Conservation (phyloP, 1,140 invertebrate genomes). For the Mactra quadrangularis region DNA sequence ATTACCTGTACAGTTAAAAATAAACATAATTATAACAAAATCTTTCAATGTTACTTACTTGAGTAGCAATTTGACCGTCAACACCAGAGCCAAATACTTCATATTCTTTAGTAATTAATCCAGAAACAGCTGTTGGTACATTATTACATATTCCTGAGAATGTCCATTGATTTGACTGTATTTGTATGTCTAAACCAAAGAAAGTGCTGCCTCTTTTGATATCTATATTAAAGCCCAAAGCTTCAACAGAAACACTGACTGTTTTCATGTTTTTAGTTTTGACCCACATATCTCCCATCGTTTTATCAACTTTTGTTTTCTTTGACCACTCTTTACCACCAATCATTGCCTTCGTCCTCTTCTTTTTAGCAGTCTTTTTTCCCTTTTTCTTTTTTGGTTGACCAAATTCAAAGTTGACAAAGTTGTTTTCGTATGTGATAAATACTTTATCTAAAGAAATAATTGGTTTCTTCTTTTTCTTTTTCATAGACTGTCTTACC, state of each 20-base stretch:
- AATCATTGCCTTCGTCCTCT: slow-evolving; percentile 3
- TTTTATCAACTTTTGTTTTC: slow-evolving; percentile 42
- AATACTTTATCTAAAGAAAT: slow-evolving; percentile 42
- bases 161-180: slow-evolving; percentile 10
- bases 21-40: too few species aligned
- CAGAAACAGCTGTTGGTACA: neutral
- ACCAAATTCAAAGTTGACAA: slow-evolving; percentile 39
- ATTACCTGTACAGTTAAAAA: too few species aligned
- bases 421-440: slow-evolving; percentile 22
- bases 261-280: slow-evolving; percentile 18
- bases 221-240: slow-evolving; percentile 12
- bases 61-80: slow-evolving; percentile 8
- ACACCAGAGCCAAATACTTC: slow-evolving; percentile 3
- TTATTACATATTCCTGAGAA: slow-evolving; percentile 20
- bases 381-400: neutral
- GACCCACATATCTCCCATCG: slow-evolving; percentile 36
- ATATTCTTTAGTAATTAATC: slow-evolving; percentile 30
- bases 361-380: slow-evolving; percentile 2
- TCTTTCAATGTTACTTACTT: too few species aligned
- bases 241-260: neutral
- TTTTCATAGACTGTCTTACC: slow-evolving; percentile 34
- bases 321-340: slow-evolving; percentile 33
- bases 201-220: slow-evolving; percentile 8
- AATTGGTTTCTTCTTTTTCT: slow-evolving; percentile 22
- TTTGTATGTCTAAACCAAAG: slow-evolving; percentile 10